phyloP scores from a whole-genome alignment of 2,113 vertebrate species.

The Nesospiza acunhae region DNA sequence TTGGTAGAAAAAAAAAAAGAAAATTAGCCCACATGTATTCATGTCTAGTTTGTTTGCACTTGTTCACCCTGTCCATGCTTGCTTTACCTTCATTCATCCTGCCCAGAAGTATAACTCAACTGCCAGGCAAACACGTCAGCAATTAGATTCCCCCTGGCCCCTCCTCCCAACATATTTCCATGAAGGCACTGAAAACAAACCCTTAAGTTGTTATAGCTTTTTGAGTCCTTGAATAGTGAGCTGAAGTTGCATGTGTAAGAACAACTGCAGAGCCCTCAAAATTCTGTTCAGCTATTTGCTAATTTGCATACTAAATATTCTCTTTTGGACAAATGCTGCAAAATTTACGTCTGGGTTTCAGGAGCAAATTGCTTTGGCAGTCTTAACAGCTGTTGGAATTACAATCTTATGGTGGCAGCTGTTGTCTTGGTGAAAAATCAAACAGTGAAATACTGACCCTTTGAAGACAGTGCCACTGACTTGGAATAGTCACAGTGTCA shows the following conservation, averaged over 20 bases:
- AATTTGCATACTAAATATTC: background rate
- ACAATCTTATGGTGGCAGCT: slow-evolving; percentile 43
- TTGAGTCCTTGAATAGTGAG: background rate
- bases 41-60: background rate
- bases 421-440: slow-evolving; percentile 54
- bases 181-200: background rate
- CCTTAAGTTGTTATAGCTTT: background rate
- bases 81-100: slow-evolving; percentile 5
- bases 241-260: background rate
- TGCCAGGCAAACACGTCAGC: slow-evolving; percentile 10
- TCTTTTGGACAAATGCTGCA: background rate
- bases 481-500: slow-evolving; percentile 39
- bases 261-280: background rate
- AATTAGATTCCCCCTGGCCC: background rate
- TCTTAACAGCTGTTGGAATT: slow-evolving; percentile 33
- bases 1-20: background rate
- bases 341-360: background rate
- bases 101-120: background rate
- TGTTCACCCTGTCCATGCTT: slow-evolving; percentile 4
- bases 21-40: background rate
- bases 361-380: slow-evolving; percentile 9
- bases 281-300: background rate
- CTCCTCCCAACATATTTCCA: background rate
- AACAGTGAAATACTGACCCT: slow-evolving; percentile 30
- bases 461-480: slow-evolving; percentile 32